These are phyloP conservation scores for Pampus argenteus DNA, from an alignment of 2,797 vertebrate species.

Conservation along the genomic window DNA sequence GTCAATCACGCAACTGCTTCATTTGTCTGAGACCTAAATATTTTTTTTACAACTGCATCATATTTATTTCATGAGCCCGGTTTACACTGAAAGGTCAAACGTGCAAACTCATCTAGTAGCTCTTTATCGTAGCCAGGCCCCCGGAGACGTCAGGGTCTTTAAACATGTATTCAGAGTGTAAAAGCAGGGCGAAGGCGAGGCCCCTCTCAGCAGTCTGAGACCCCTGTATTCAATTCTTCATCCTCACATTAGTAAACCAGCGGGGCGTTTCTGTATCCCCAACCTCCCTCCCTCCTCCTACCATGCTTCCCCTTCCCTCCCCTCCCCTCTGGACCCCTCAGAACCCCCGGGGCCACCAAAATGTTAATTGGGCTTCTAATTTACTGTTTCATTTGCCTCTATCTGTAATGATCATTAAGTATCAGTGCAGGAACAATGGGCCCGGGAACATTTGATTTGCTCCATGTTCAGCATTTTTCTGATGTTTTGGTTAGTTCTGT, in stretches of 20 bases:
- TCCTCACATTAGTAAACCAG: conserved; percentile 66
- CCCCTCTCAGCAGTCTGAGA: conserved; percentile 52
- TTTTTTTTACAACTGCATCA: conserved; percentile 27
- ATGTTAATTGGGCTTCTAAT: conserved; percentile 81
- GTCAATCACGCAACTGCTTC: conserved; percentile 42
- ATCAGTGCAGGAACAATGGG: conserved; percentile 64
- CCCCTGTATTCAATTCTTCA: conserved; percentile 61
- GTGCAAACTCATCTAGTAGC: conserved; percentile 30
- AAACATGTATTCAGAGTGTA: conserved; percentile 61
- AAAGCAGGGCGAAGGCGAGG: conserved; percentile 49
- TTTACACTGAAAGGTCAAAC: conserved; percentile 54
- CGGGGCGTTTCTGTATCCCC: conserved; percentile 45
- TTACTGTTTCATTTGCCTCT: conserved; percentile 75
- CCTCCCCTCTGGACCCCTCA: conserved; percentile 47
- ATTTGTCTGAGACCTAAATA: conserved; percentile 18
- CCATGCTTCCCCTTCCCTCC: conserved; percentile 3
- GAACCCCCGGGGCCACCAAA: conserved; percentile 67
- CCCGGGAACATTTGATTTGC: conserved; percentile 42
- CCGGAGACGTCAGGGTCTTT: conserved; percentile 48
- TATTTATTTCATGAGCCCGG: conserved; percentile 33
- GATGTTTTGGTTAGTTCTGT: conserved; percentile 20
- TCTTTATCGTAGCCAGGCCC: conserved; percentile 42
- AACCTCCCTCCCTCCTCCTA: conserved; percentile 22
- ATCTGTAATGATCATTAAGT: conserved; percentile 72
- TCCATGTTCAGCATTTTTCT: conserved; percentile 31